Conservation (phyloP, 2,888 invertebrate genomes). For the Palloptera scutellata region DNA sequence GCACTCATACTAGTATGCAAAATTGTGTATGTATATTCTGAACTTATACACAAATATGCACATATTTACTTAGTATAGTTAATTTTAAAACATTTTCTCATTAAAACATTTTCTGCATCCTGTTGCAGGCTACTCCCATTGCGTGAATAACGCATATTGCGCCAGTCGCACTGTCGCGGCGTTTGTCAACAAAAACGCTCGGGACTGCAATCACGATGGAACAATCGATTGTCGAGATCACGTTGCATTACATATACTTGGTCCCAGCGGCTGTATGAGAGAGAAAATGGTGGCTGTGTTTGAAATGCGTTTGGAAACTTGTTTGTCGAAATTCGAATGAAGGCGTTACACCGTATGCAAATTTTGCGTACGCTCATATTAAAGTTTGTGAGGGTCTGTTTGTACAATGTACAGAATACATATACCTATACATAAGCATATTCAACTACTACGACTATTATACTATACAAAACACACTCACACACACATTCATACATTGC, state of each 20-base stretch:
- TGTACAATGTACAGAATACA: neutral
- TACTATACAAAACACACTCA: neutral
- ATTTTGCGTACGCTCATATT: neutral
- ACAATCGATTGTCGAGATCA: slow-evolving; percentile 53
- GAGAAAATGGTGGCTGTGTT: slow-evolving; percentile 45
- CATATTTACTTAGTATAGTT: no score
- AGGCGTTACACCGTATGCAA: neutral
- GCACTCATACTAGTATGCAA: no score
- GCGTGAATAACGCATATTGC: slow-evolving; percentile 49
- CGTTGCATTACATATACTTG: slow-evolving; percentile 51
- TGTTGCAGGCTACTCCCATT: slow-evolving; percentile 49
- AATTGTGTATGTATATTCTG: no score
- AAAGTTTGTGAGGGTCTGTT: neutral
- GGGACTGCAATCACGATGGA: slow-evolving; percentile 54
- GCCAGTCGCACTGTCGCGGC: slow-evolving; percentile 44
- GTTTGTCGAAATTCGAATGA: slow-evolving; percentile 21
- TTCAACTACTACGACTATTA: neutral
- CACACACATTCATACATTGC: neutral
- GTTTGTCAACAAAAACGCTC: slow-evolving; percentile 43
- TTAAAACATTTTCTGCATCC: neutral
- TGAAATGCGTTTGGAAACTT: slow-evolving; percentile 67
- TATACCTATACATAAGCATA: neutral
- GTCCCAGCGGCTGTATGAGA: slow-evolving; percentile 49
- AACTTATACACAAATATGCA: no score
- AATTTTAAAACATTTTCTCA: no score